These are phyloP conservation scores for Tenebrosternarchus preto DNA, from an alignment of 2,113 vertebrate genomes.

Conservation along the genomic window DNA sequence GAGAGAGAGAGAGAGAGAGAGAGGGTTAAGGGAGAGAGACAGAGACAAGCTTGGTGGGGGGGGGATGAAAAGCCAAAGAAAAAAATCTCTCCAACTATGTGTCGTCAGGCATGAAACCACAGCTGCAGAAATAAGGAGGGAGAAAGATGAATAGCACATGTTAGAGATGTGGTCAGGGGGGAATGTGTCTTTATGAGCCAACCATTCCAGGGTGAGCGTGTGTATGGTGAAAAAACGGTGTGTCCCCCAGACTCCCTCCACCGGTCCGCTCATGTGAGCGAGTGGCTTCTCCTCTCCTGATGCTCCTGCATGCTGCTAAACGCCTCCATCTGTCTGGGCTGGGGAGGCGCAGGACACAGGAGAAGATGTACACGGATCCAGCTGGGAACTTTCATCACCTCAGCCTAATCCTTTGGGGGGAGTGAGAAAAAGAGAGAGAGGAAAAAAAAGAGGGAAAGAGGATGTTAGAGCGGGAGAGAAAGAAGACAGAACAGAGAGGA, in stretches of 20 bases:
- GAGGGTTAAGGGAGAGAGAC: constrained; percentile 10
- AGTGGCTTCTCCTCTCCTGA: constrained; percentile 55
- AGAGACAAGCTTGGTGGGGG: too few species aligned
- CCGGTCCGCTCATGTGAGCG: constrained; percentile 49
- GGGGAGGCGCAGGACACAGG: not conserved
- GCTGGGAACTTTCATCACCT: constrained; percentile 34
- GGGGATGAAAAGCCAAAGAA: not conserved
- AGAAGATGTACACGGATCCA: constrained; percentile 12
- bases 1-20: too few species aligned
- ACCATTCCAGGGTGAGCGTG: constrained; percentile 60
- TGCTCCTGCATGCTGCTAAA: constrained; percentile 56
- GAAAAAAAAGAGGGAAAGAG: not conserved
- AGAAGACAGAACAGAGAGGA: too few species aligned
- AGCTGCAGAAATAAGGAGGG: constrained; percentile 39
- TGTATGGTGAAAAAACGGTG: constrained; percentile 52
- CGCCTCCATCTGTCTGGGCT: constrained; percentile 64
- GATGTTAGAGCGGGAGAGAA: too few species aligned
- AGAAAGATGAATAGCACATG: constrained; percentile 61
- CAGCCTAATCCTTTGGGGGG: not conserved
- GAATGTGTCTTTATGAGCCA: constrained; percentile 59
- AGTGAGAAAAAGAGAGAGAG: not conserved
- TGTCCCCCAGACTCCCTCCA: too few species aligned
- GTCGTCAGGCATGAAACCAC: constrained; percentile 7
- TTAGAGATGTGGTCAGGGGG: constrained; percentile 55
- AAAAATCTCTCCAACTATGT: constrained; percentile 22